phyloP scores from a whole-genome alignment of 35 echinoderm and acorn worm genomes.

The Lytechinus pictus region DNA sequence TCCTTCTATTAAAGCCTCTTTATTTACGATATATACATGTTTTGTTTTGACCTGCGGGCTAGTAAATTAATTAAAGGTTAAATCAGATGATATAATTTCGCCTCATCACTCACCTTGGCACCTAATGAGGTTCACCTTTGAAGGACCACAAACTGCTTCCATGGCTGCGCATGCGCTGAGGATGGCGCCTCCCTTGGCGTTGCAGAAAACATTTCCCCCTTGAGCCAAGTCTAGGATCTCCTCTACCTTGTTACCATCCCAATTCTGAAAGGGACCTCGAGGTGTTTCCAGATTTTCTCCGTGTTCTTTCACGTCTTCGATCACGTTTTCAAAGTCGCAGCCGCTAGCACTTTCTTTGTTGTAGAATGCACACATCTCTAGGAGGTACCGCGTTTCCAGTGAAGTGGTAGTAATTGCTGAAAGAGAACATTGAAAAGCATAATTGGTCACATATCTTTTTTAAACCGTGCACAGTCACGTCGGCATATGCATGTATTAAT shows the following conservation, averaged over 20 bases:
- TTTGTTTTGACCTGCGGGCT: too few species aligned
- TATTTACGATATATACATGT: too few species aligned
- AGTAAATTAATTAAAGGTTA: too few species aligned
- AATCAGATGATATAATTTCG: too few species aligned
- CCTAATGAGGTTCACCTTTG: background rate
- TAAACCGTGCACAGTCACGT: too few species aligned
- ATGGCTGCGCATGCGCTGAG: background rate
- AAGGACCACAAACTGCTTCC: background rate
- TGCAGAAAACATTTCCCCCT: background rate
- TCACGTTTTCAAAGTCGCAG: constrained; percentile 9
- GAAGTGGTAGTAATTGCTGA: background rate
- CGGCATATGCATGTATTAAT: too few species aligned
- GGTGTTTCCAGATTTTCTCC: background rate
- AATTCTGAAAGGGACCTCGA: background rate
- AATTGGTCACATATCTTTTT: background rate
- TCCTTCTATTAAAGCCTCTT: too few species aligned
- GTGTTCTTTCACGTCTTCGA: background rate
- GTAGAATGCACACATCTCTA: background rate
- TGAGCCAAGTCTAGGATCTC: background rate
- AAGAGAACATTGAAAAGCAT: background rate
- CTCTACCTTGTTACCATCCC: background rate
- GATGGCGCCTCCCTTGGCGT: background rate
- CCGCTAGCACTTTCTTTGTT: background rate
- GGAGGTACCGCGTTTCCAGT: background rate
- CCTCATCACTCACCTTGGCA: background rate